Base-by-base conservation (phyloP, 2,888 invertebrate species). In the Lasioglossum marginatum region DNA sequence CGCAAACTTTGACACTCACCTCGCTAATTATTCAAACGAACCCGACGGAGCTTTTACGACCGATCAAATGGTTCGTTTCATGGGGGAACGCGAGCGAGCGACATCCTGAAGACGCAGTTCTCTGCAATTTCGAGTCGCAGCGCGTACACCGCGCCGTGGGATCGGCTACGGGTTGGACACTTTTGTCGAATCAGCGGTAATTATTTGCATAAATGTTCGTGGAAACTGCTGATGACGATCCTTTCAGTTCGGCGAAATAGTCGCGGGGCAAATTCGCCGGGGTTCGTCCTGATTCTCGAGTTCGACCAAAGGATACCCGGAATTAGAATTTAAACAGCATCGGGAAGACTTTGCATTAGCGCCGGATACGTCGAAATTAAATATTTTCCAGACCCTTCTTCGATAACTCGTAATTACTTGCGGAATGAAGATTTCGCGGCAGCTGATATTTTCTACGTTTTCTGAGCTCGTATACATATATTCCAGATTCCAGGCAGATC, bases 1-100 rank as follows among this genome's bases (percentile, higher is more conserved):
- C 40, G 34, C 19, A 78, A 79, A 78, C 43, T 73, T 82, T 79
- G 57, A 73, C 80, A 77, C 63, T 81, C 60, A n/a, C 40, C 40
- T n/a, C 63, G 52, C 60, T 60, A 79, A 85, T 85, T 86, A 76
- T 76, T 81, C 78, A 81, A 60, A 81, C 81, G 73, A 73, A 73
- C 60, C 31, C 73, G 19, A 14, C 37, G n/a, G 75, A 43, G 60
- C 34, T 34, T 82, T 82, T 74, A 82, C 57, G 79, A 48, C 52
- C 66, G 76, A 76, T 74, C 75, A n/a, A 78, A 68, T 63, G 70
- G 52, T n/a, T 74, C 77, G 63, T 77, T 70, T 40, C 43, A 57
- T n/a, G 31, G 34, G 43, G n/a, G 23, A 10, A 23, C 60, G 63
- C 23, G 43, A 52, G 57, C 31, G 14, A 4, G 60, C 31, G 14